A percentile compares a stretch with the other conserved stretches of the same genome.
Evolutionary conservation across 2,113 vertebrate genomes (phyloP).

Genomic region (Cololabis saira): DNA sequence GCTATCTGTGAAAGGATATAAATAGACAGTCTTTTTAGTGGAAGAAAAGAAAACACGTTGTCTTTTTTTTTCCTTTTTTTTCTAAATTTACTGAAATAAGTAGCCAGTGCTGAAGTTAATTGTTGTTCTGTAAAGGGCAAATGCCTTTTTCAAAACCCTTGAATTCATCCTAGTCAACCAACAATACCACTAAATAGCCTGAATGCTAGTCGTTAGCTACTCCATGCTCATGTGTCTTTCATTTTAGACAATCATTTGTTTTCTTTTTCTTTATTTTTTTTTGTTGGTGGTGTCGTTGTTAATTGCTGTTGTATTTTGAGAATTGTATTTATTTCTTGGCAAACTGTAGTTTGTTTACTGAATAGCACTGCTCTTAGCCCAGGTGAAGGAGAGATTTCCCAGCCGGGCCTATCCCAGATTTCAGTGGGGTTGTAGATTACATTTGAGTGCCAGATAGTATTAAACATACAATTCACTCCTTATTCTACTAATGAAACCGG

Average conservation of each 20-base stretch:
- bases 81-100: constrained; percentile 70
- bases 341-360: constrained; percentile 97
- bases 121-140: constrained; percentile 78
- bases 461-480: constrained; percentile 92
- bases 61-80: constrained; percentile 24
- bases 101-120: constrained; percentile 78
- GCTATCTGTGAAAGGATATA: constrained; percentile 76
- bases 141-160: constrained; percentile 58
- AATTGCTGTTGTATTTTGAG: constrained; percentile 94
- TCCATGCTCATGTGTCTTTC: constrained; percentile 91
- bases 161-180: constrained; percentile 69
- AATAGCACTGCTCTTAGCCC: constrained; percentile 95
- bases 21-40: constrained; percentile 78
- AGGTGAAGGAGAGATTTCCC: constrained; percentile 76
- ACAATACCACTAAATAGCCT: constrained; percentile 90
- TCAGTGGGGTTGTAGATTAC: constrained; percentile 88
- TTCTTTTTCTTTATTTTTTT: constrained; percentile 83
- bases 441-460: constrained; percentile 93
- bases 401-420: constrained; percentile 79
- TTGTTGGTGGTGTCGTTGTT: constrained; percentile 87
- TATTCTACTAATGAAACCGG: constrained; percentile 94
- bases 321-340: constrained; percentile 99
- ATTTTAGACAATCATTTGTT: constrained; percentile 98
- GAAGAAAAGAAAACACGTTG: constrained; percentile 71
- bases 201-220: constrained; percentile 86